Evolutionary conservation across 2,113 vertebrate genomes (phyloP).

Genomic region (Coracopsis vasa): DNA sequence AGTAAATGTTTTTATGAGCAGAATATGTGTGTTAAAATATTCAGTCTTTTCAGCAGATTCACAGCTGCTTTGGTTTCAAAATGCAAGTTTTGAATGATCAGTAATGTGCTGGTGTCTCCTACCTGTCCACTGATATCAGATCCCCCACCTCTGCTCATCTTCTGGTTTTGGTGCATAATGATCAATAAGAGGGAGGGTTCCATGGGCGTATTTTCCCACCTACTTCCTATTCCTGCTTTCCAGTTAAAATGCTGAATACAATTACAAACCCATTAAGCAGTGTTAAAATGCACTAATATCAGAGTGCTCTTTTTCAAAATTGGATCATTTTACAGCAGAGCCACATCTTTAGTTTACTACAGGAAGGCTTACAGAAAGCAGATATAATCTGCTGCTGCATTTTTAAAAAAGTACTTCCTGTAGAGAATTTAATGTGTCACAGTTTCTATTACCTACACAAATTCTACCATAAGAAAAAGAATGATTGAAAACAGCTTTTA

Average conservation of each 20-base stretch:
- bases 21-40: constrained; percentile 9
- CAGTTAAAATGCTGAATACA: constrained; percentile 71
- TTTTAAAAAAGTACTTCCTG: neutral
- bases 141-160: neutral
- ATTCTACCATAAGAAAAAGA: neutral
- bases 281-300: constrained; percentile 44
- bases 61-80: neutral
- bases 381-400: neutral
- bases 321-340: constrained; percentile 28
- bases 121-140: neutral
- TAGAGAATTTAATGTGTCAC: neutral
- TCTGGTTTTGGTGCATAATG: constrained; percentile 26
- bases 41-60: neutral
- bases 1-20: neutral
- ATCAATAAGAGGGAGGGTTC: constrained; percentile 44
- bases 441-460: neutral
- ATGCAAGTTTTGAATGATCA: neutral
- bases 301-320: constrained; percentile 12
- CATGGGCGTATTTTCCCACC: neutral
- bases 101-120: neutral
- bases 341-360: neutral
- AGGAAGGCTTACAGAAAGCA: neutral
- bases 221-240: constrained; percentile 52
- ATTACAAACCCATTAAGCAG: constrained; percentile 72
- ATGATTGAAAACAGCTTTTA: neutral